Conservation (phyloP, 2,113 vertebrate species). For the Podarcis cretensis region DNA sequence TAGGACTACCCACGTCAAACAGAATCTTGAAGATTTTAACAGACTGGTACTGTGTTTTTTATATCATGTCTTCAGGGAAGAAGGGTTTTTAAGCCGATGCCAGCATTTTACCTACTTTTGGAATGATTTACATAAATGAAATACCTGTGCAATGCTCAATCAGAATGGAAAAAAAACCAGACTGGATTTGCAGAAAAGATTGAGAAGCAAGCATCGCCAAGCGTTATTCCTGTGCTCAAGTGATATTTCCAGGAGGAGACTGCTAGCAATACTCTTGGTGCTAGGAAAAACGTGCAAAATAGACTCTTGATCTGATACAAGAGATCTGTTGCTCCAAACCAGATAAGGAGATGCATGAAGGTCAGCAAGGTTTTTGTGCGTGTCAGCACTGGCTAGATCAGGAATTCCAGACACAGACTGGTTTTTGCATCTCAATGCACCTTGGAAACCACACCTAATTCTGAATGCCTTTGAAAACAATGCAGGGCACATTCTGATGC, state of each 20-base stretch:
- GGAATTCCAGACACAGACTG: no score
- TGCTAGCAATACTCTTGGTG: not conserved
- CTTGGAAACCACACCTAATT: no score
- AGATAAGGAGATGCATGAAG: no score
- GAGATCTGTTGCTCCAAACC: no score
- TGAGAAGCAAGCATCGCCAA: not conserved
- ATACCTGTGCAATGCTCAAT: not conserved
- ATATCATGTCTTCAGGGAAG: no score
- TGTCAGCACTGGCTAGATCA: no score
- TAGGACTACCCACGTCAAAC: not conserved
- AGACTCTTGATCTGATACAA: no score
- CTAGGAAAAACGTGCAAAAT: no score
- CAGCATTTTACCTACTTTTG: not conserved
- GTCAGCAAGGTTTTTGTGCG: no score
- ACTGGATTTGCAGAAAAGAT: not conserved
- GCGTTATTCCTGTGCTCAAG: not conserved
- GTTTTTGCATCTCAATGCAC: no score
- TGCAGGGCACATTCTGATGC: no score
- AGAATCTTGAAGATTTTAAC: not conserved
- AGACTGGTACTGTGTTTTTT: not conserved
- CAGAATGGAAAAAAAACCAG: not conserved
- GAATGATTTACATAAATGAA: not conserved
- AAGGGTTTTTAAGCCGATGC: not conserved
- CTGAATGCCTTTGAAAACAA: no score
- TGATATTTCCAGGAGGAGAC: not conserved